Percentiles rank a stretch among this genome's conserved stretches.
Conservation (phyloP, 2,113 vertebrate genomes). For the Amblyornis subalaris region DNA sequence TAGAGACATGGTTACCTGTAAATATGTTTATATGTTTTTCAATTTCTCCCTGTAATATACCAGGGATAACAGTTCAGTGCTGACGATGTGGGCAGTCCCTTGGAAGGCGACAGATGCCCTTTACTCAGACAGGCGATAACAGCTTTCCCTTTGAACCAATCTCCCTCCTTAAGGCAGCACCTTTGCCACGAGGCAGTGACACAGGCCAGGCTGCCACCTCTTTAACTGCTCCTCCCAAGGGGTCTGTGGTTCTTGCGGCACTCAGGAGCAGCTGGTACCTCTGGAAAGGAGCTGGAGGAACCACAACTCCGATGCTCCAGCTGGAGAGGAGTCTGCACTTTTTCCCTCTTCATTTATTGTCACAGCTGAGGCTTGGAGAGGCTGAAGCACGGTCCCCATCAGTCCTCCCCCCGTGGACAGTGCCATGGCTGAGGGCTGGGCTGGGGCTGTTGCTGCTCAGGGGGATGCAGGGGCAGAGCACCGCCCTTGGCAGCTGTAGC, state of each 20-base stretch:
- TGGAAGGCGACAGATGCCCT: rapidly evolving
- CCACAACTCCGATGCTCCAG: rapidly evolving
- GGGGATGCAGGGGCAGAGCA: background rate
- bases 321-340: background rate
- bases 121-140: background rate
- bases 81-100: background rate
- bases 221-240: background rate
- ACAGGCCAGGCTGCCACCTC: background rate
- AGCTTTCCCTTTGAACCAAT: background rate
- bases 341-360: background rate
- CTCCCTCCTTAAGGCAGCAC: background rate
- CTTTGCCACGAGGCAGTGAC: background rate
- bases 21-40: rapidly evolving
- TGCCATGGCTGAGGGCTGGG: rapidly evolving
- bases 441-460: background rate
- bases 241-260: rapidly evolving
- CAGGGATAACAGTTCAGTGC: background rate
- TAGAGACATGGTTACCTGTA: background rate
- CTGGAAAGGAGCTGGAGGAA: background rate
- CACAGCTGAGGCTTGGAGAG: rapidly evolving
- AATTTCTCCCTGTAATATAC: background rate
- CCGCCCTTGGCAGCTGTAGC: rapidly evolving
- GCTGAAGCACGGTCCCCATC: background rate
- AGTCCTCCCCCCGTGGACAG: rapidly evolving
- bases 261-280: background rate